Evolutionary conservation across 2,113 vertebrate species (phyloP).

Genomic region (Ageneiosus marmoratus): DNA sequence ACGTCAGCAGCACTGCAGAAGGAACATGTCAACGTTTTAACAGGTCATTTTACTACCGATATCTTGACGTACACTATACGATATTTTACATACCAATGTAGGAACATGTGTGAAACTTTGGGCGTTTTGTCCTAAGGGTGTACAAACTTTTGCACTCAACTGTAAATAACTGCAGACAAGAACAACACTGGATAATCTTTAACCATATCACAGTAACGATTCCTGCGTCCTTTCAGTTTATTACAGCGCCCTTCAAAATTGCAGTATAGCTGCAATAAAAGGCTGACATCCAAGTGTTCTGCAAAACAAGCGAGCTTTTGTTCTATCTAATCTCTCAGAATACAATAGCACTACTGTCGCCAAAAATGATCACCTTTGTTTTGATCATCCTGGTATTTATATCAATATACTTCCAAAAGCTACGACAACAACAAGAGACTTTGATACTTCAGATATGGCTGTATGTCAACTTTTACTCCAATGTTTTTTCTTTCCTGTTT

Average conservation of each 20-base stretch:
- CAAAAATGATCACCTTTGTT: conserved; percentile 34
- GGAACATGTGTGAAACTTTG: neutral
- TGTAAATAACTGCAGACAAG: neutral
- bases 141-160: neutral
- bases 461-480: conserved; percentile 6
- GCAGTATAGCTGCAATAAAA: neutral
- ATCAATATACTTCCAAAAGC: neutral
- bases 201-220: neutral
- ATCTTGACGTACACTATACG: neutral
- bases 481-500: conserved; percentile 25
- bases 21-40: neutral
- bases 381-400: conserved; percentile 18
- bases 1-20: no score
- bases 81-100: neutral
- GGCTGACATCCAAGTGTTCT: neutral
- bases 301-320: neutral
- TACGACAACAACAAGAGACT: neutral
- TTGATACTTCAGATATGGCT: conserved; percentile 16
- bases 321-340: conserved; percentile 30
- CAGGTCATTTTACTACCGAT: neutral
- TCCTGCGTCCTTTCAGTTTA: neutral
- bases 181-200: neutral
- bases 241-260: neutral
- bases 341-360: conserved; percentile 12
- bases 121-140: neutral